Base-by-base conservation (phyloP, 2,113 vertebrate genomes). In the Gopherus evgoodei region DNA sequence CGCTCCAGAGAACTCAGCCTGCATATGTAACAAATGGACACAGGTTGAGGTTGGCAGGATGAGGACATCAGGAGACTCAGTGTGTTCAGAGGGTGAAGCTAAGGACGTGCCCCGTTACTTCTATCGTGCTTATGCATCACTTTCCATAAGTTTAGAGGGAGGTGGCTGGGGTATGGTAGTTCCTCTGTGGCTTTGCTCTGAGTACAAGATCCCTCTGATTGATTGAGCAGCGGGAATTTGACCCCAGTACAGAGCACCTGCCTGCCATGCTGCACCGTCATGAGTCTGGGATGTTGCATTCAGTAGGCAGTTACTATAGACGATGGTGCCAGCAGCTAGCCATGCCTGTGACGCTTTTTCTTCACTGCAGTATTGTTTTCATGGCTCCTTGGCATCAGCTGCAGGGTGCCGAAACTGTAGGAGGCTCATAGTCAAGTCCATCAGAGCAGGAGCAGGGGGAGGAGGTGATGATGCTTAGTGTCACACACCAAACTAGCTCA, bases 351-450 rank as follows among this genome's bases (percentile, higher is more conserved):
- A 22, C n/a, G 52, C 8, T 84, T 50, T 84, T 89, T 52, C 50
- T 53, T 50, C 2, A 0, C 0, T n/a, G 38, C 54, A 16, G 65
- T 35, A 19, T 42, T 2, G 1, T n/a, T 88, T 49, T 76, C 44
- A 35, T 24, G 50, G 22, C 31, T 54, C 24, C 4, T 81, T 59
- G n/a, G 8, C 1, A 0, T 44, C 0, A 1, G 27, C 19, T 8
- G 17, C 12, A 0, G 2, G 38, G 56, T 8, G 22, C 1, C 56
- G 86, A n/a, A 9, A 13, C 3, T 5, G 75, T 52, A 82, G 42
- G 90, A 9, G 62, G 22, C 76, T 84, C 54, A 11, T 31, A 87
- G 10, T 42, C 21, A 21, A 25, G 42, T 38, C 5, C 38, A 3
- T 1, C 0, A 0, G 3, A 25, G 19, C 31, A 50, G 49, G 59